Conservation (phyloP, 2,113 vertebrate genomes). For the Burhinus oedicnemus region DNA sequence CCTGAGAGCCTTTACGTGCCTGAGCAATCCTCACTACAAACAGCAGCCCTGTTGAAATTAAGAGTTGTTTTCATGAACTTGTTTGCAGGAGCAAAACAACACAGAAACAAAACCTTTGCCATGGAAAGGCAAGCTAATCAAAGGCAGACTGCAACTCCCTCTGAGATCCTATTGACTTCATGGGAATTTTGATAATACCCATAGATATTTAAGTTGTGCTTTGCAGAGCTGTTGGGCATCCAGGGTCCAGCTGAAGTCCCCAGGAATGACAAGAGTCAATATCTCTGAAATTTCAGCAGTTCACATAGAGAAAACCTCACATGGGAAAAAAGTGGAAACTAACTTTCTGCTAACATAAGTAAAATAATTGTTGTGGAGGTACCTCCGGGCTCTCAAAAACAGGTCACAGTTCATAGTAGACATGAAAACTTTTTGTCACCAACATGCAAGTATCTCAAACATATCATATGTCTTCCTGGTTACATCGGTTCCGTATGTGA, state of each 20-base stretch:
- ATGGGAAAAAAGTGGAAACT: neutral
- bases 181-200: neutral
- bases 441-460: no score
- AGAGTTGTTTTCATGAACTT: neutral
- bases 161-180: neutral
- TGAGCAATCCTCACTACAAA: neutral
- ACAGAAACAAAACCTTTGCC: neutral
- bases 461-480: neutral
- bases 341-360: neutral
- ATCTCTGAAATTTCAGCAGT: neutral
- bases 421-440: neutral
- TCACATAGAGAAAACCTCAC: neutral
- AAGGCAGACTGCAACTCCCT: neutral
- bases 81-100: neutral
- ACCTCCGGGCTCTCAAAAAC: neutral
- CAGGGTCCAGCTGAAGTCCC: neutral
- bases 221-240: neutral
- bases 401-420: neutral
- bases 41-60: neutral
- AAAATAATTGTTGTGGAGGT: neutral
- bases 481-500: rapidly evolving
- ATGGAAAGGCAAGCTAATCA: neutral
- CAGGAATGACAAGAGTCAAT: neutral
- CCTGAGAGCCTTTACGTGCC: neutral
- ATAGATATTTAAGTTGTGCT: neutral